These are phyloP conservation scores for Charadrius vociferus DNA, from an alignment of 2,113 vertebrate genomes.

Conservation along the genomic window DNA sequence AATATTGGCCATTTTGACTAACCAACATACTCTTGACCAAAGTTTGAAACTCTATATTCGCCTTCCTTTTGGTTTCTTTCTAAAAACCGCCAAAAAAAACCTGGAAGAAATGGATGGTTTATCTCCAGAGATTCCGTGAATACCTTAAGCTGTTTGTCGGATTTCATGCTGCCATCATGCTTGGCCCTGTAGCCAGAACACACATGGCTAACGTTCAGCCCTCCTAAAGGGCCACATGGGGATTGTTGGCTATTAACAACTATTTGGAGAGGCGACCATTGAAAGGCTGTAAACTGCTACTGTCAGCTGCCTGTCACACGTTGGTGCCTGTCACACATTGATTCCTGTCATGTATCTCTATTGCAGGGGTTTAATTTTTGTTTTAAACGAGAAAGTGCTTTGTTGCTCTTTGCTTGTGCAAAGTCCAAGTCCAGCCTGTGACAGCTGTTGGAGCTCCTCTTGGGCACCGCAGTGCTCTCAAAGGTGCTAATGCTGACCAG, in stretches of 20 bases:
- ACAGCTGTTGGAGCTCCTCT: not conserved
- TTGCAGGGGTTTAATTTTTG: not conserved
- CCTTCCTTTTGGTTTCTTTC: not conserved
- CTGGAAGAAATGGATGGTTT: not conserved
- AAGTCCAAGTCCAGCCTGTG: not conserved
- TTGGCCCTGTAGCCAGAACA: not conserved
- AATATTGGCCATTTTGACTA: not conserved
- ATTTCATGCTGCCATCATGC: not conserved
- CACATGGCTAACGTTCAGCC: not conserved
- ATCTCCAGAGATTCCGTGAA: not conserved
- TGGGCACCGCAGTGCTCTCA: not conserved
- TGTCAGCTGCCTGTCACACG: not conserved
- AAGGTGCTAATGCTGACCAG: not conserved
- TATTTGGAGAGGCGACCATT: not conserved
- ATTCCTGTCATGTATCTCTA: not conserved
- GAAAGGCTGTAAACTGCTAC: not conserved
- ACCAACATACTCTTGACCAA: not conserved
- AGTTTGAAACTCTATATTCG: not conserved
- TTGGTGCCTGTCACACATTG: fast-evolving
- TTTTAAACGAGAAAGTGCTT: not conserved
- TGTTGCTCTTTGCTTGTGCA: not conserved
- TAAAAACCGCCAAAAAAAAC: not conserved
- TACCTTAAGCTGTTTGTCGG: not conserved
- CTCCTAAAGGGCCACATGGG: not conserved
- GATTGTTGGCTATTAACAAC: not conserved